Evolutionary conservation across 2,797 vertebrate genomes (phyloP).

Genomic region (Myiotriccus ornatus): DNA sequence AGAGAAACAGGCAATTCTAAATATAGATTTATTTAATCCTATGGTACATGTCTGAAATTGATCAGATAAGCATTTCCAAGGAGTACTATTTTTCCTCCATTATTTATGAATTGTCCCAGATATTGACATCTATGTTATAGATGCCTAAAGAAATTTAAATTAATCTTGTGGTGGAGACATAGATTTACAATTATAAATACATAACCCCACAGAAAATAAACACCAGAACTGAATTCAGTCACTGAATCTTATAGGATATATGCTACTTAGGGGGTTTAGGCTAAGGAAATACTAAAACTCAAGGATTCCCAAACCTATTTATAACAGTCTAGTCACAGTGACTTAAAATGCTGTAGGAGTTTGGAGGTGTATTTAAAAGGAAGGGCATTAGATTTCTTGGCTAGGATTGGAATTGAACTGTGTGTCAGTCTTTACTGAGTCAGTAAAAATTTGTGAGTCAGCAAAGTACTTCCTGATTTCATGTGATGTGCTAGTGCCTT

Average conservation of each 20-base stretch:
- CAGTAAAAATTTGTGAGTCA: background rate
- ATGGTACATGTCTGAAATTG: background rate
- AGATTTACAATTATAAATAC: background rate
- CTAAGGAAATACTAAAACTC: background rate
- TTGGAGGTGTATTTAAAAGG: background rate
- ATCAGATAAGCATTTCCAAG: background rate
- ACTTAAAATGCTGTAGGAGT: background rate
- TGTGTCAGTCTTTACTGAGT: background rate
- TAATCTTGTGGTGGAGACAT: background rate
- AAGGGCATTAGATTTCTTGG: background rate
- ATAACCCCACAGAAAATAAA: background rate
- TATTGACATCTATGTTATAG: background rate
- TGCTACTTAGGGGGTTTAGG: background rate
- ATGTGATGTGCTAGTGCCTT: background rate
- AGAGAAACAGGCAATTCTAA: background rate
- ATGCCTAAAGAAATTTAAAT: background rate
- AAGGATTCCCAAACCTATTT: background rate
- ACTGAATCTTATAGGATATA: background rate
- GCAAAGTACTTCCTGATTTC: background rate
- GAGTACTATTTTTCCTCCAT: background rate
- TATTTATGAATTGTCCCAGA: background rate
- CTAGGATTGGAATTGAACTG: background rate
- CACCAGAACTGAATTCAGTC: background rate
- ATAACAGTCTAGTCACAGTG: background rate
- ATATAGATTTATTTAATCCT: background rate